These are phyloP conservation scores for Alosa sapidissima DNA, from an alignment of 2,797 vertebrate species.

Conservation along the genomic window DNA sequence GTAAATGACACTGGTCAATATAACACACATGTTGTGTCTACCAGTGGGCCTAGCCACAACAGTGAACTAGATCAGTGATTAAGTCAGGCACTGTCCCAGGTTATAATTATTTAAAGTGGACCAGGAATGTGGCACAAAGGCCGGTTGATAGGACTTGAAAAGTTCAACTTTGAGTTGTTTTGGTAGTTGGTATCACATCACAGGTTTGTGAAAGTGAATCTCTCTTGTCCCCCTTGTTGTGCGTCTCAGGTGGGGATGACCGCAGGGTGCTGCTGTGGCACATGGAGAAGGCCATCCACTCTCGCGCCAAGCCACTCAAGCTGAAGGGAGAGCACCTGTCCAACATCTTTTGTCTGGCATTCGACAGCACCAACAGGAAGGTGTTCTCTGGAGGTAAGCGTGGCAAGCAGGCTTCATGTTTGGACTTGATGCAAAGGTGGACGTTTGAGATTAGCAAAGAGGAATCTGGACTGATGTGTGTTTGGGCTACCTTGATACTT, in stretches of 20 bases:
- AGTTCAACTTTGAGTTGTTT: background rate
- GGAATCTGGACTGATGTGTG: background rate
- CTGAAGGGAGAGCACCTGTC: constrained; percentile 97
- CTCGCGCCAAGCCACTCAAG: constrained; percentile 89
- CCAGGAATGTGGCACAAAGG: background rate
- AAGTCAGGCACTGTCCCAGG: background rate
- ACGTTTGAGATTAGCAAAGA: background rate
- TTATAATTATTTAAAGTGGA: background rate
- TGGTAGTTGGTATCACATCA: background rate
- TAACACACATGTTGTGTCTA: background rate
- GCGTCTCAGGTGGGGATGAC: constrained; percentile 88
- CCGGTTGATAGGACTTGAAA: background rate
- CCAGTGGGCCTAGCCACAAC: background rate
- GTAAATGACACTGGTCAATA: background rate
- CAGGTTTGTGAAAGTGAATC: background rate
- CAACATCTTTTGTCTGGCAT: constrained; percentile 98
- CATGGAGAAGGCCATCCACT: constrained; percentile 93
- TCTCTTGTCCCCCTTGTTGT: constrained; percentile 12
- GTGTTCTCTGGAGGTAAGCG: constrained; percentile 95
- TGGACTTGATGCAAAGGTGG: background rate
- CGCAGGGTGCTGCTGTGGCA: constrained; percentile 96
- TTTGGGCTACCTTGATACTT: background rate
- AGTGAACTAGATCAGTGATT: background rate
- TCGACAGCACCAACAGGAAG: constrained; percentile 94
- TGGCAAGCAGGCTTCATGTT: background rate